Base-by-base conservation (phyloP, 2,113 vertebrate genomes). In the Rousettus leschenaultii region DNA sequence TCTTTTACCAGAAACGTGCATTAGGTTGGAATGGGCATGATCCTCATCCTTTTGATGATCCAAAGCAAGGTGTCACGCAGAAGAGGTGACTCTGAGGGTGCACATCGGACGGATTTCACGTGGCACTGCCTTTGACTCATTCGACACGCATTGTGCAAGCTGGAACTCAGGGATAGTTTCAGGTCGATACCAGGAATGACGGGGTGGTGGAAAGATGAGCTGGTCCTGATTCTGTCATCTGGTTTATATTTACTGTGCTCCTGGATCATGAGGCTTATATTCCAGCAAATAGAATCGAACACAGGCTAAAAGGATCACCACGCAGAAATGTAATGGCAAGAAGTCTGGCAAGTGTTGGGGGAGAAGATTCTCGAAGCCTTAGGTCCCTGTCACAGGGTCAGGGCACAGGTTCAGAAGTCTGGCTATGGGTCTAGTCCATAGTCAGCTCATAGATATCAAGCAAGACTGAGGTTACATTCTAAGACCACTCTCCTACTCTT, bases 381-480 rank as follows among this genome's bases (percentile, higher is more conserved):
- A 0, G 5, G 5, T 55, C 45, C 48, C 48, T 16, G 51, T 22
- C 75, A 21, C 28, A 21, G 75, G n/a, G 2, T 22, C 55, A 16
- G 57, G 59, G 11, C 21, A 4, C 6, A 21, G 55, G 3, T 28
- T 48, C 40, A 13, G 43, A 82, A 14, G 43, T 30, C 19, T 65
- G 45, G 22, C 14, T 43, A 1, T 30, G 9, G 0, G 1, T 66
- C 24, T 12, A 0, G 22, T 59, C 59, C 7, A 3, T 2, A 24
- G 22, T 9, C 28, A 43, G 43, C 2, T 8, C 18, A 0, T 1
- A 21, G 45, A 14, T 10, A 2, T 5, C 21, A 9, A 19, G 5
- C 1, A 30, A 18, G 28, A 30, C 24, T 2, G 2, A n/a, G 33
- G 18, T 22, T 9, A 7, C 15, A 40, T 16, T 19, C 26, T 28